Evolutionary conservation across 2,888 invertebrate genomes (phyloP).

Genomic region (Lissocephala sabroskyi): DNA sequence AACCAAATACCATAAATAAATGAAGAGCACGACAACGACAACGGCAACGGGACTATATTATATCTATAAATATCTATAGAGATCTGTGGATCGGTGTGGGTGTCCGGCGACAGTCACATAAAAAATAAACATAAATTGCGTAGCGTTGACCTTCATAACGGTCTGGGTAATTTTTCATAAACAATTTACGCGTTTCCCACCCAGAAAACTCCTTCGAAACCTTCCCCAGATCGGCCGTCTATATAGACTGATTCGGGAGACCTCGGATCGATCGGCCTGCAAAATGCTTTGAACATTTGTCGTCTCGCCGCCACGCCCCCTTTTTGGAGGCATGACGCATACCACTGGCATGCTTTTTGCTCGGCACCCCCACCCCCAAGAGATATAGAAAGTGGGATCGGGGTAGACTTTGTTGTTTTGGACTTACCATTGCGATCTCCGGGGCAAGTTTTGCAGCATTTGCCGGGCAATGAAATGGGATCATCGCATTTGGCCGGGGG

Average conservation of each 20-base stretch:
- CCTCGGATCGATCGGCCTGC: constrained; percentile 16
- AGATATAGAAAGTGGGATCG: no score
- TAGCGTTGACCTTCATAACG: constrained; percentile 63
- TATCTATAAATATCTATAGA: no score
- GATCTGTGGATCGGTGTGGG: no score
- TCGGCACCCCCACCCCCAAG: no score
- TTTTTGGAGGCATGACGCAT: neutral
- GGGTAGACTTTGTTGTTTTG: no score
- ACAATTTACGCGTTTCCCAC: constrained; percentile 65
- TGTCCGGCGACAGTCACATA: constrained; percentile 45
- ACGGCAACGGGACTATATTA: no score
- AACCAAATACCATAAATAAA: no score
- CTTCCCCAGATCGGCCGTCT: neutral
- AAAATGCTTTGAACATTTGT: constrained; percentile 17
- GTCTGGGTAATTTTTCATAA: constrained; percentile 63
- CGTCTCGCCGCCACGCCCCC: neutral
- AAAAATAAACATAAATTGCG: constrained; percentile 63
- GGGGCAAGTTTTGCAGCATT: constrained; percentile 94
- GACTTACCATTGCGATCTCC: constrained; percentile 83
- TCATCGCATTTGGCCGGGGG: constrained; percentile 90
- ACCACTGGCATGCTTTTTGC: neutral
- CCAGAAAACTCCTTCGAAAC: no score
- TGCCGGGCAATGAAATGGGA: constrained; percentile 86
- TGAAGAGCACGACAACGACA: no score
- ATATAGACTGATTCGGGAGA: no score